phyloP scores from a whole-genome alignment of 2,797 vertebrate genomes.

The Periophthalmus magnuspinnatus region DNA sequence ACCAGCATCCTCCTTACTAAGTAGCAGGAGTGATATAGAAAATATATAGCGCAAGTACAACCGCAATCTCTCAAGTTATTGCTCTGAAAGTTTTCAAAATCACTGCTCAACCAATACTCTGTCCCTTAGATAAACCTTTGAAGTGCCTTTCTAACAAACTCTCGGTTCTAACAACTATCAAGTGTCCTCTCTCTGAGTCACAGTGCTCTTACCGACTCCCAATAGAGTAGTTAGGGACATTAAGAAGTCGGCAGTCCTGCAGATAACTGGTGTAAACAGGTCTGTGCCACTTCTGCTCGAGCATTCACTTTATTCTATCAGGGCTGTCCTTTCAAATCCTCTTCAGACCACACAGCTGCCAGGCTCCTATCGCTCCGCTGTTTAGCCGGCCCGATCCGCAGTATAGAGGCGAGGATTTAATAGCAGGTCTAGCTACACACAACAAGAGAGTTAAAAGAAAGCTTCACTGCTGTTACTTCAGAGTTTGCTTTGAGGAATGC shows the following conservation, averaged over 20 bases:
- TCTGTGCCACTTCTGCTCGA: conserved; percentile 61
- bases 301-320: conserved; percentile 50
- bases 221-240: conserved; percentile 45
- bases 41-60: too few species aligned
- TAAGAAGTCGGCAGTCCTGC: conserved; percentile 57
- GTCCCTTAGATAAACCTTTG: neutral
- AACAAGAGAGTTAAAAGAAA: neutral
- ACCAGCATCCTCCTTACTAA: too few species aligned
- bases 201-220: conserved; percentile 34
- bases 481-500: conserved; percentile 22
- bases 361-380: conserved; percentile 38
- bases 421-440: conserved; percentile 18
- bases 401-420: conserved; percentile 10
- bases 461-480: neutral
- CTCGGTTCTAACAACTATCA: conserved; percentile 12
- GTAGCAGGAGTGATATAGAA: too few species aligned
- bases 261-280: conserved; percentile 63
- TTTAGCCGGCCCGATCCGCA: conserved; percentile 34
- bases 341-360: conserved; percentile 31
- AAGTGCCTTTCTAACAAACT: neutral
- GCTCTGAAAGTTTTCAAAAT: neutral
- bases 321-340: conserved; percentile 42
- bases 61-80: too few species aligned
- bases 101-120: neutral
- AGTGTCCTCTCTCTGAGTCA: neutral